Conservation (phyloP, 2,888 invertebrate genomes). For the Calameuta filiformis region DNA sequence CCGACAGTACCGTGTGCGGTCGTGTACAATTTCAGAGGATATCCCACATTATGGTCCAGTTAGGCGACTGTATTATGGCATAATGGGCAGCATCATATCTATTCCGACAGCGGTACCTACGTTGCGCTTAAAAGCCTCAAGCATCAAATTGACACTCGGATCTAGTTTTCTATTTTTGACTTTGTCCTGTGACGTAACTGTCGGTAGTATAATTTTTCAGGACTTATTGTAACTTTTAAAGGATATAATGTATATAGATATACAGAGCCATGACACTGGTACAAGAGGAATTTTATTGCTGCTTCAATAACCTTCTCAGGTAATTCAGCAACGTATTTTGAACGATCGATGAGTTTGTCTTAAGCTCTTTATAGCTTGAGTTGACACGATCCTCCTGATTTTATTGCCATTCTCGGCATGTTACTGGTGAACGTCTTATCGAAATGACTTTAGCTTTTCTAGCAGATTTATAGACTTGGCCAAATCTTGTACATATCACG, state of each 20-base stretch:
- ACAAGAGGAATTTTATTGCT: background rate
- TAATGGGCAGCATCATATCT: conserved; percentile 11
- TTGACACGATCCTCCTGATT: background rate
- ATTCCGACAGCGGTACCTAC: background rate
- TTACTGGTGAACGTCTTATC: background rate
- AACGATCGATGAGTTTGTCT: background rate
- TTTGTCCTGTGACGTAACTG: background rate
- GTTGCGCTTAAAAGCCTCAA: background rate
- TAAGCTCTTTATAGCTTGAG: background rate
- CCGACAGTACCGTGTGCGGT: conserved; percentile 26
- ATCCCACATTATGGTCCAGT: conserved; percentile 49
- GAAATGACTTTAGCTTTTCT: background rate
- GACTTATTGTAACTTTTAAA: background rate
- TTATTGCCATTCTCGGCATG: background rate
- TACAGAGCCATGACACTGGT: background rate
- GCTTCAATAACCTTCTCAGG: background rate
- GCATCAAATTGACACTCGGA: background rate
- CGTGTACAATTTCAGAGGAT: conserved; percentile 52
- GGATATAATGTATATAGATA: background rate
- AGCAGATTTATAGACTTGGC: background rate
- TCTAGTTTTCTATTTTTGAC: background rate
- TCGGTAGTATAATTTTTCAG: background rate
- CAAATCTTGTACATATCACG: background rate
- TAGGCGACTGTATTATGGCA: conserved; percentile 29
- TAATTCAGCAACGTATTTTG: background rate